Evolutionary conservation across 1,140 invertebrate genomes (phyloP).

Genomic region (Drosophila arizonae): DNA sequence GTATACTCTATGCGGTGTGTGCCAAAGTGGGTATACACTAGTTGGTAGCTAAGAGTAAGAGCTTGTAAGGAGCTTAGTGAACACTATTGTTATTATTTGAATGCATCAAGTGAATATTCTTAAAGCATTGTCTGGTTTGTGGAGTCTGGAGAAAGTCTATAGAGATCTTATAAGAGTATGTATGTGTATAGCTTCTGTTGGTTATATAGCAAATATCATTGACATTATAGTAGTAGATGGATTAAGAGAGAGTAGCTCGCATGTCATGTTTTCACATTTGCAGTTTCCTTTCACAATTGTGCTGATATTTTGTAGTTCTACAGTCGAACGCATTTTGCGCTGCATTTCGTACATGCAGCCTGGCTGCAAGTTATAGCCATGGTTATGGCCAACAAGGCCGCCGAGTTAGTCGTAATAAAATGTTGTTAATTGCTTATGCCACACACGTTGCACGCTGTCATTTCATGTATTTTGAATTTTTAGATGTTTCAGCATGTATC

Average conservation of each 20-base stretch:
- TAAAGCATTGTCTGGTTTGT: no score
- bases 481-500: conserved; percentile 12
- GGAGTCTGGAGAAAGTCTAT: no score
- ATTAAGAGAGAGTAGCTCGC: not conserved
- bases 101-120: not conserved
- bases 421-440: conserved; percentile 78
- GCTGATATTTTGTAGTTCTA: conserved; percentile 57
- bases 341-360: conserved; percentile 18
- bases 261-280: conserved; percentile 10
- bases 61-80: no score
- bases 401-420: conserved; percentile 33
- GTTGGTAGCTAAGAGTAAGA: no score
- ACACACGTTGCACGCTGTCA: conserved; percentile 52
- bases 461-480: conserved; percentile 59
- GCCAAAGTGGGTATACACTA: conserved; percentile 7
- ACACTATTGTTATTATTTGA: no score
- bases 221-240: not conserved
- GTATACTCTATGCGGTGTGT: conserved; percentile 2
- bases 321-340: conserved; percentile 57
- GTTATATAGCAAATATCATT: not conserved
- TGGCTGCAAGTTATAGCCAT: conserved; percentile 58
- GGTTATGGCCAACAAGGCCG: conserved; percentile 9
- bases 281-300: conserved; percentile 6
- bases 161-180: no score
- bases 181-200: no score